These are phyloP conservation scores for Listronotus oregonensis DNA, from an alignment of 1,140 invertebrate genomes.

Conservation along the genomic window DNA sequence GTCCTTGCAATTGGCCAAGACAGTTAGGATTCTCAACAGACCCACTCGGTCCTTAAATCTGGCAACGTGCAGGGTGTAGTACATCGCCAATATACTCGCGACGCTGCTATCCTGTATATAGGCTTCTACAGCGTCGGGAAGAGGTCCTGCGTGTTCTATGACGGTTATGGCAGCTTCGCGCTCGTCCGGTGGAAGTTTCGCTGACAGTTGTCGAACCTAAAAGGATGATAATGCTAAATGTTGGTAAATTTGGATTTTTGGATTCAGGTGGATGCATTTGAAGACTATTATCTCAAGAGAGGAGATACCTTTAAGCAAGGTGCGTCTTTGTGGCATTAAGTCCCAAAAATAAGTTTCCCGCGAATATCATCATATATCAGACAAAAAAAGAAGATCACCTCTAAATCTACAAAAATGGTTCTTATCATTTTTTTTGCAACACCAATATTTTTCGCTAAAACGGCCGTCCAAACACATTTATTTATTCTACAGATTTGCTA, in stretches of 20 bases:
- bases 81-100: conserved; percentile 91
- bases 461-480: too few relatives aligned
- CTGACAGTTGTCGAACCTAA: conserved; percentile 74
- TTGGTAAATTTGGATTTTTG: background rate
- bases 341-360: too few relatives aligned
- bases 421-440: too few relatives aligned
- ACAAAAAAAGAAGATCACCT: too few relatives aligned
- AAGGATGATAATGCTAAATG: background rate
- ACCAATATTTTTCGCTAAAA: too few relatives aligned
- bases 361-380: too few relatives aligned
- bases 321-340: too few relatives aligned
- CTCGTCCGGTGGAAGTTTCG: conserved; percentile 91
- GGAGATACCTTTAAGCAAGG: too few relatives aligned
- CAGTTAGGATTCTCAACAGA: conserved; percentile 84
- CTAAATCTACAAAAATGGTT: too few relatives aligned
- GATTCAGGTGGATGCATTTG: too few relatives aligned
- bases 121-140: conserved; percentile 89
- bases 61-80: conserved; percentile 88
- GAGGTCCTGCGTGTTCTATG: conserved; percentile 92
- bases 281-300: too few relatives aligned
- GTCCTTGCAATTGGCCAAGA: conserved; percentile 87
- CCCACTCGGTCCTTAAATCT: conserved; percentile 82
- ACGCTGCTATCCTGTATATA: conserved; percentile 89
- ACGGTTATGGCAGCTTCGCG: conserved; percentile 89
- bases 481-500: too few relatives aligned